phyloP scores from a whole-genome alignment of 2,888 invertebrate species.

The Isotomurus palustris region DNA sequence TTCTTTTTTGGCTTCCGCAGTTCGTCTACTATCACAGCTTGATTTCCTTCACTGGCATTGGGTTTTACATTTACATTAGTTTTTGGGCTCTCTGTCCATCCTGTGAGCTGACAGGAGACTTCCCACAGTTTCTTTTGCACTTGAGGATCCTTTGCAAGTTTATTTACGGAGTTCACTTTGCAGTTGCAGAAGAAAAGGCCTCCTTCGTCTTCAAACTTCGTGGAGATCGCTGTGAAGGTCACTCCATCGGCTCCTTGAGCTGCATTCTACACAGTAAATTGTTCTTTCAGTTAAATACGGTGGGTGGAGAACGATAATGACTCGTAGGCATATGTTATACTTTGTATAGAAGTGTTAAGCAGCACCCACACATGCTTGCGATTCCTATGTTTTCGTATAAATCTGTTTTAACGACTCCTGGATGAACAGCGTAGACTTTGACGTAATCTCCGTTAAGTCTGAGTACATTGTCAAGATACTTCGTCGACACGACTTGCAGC shows the following conservation, averaged over 20 bases:
- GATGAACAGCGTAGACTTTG: slow-evolving; percentile 71
- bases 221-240: slow-evolving; percentile 69
- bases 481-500: slow-evolving; percentile 64
- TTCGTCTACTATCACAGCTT: too few relatives aligned
- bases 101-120: slow-evolving; percentile 55
- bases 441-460: slow-evolving; percentile 56
- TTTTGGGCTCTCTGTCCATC: slow-evolving; percentile 16
- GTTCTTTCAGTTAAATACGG: too few relatives aligned
- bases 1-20: not conserved
- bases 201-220: slow-evolving; percentile 65
- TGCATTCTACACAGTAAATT: slow-evolving; percentile 62
- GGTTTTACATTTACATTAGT: slow-evolving; percentile 1
- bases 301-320: too few relatives aligned
- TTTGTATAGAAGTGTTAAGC: slow-evolving; percentile 66
- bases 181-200: slow-evolving; percentile 82
- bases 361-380: slow-evolving; percentile 60
- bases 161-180: slow-evolving; percentile 47
- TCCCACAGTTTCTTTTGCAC: slow-evolving; percentile 66
- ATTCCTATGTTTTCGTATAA: slow-evolving; percentile 67
- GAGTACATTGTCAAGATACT: slow-evolving; percentile 59
- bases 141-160: slow-evolving; percentile 57
- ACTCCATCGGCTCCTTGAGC: slow-evolving; percentile 74
- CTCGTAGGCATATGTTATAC: too few relatives aligned
- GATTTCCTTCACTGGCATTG: not conserved
- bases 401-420: slow-evolving; percentile 80